These are phyloP conservation scores for Prolemur simus DNA, from an alignment of 2,113 vertebrate genomes.

Conservation along the genomic window DNA sequence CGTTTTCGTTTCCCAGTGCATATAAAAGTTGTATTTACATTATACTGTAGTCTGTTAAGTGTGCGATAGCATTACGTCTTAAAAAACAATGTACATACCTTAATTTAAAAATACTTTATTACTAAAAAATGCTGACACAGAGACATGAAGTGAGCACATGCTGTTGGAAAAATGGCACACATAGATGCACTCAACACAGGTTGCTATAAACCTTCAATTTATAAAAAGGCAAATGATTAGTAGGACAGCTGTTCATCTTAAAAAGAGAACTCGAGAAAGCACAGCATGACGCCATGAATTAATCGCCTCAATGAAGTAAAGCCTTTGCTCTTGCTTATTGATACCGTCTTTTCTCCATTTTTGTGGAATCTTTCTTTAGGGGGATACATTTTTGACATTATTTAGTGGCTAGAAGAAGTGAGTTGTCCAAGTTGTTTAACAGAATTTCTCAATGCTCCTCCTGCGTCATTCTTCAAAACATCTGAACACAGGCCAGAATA, in stretches of 20 bases:
- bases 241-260: not conserved
- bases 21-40: not conserved
- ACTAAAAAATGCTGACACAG: not conserved
- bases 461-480: not conserved
- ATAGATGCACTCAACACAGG: not conserved
- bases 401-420: not conserved
- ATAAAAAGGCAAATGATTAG: not conserved
- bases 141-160: not conserved
- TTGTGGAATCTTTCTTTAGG: not conserved
- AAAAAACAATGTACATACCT: not conserved
- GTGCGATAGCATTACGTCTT: not conserved
- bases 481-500: not conserved
- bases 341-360: not conserved
- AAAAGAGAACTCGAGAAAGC: not conserved
- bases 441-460: not conserved
- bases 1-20: not conserved
- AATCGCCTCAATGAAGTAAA: not conserved
- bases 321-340: not conserved
- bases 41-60: not conserved
- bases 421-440: not conserved
- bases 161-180: not conserved
- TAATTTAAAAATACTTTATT: not conserved
- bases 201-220: not conserved
- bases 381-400: not conserved
- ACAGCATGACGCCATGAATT: rapidly evolving